phyloP scores from a whole-genome alignment of 1,140 invertebrate species.

The Ips nitidus region DNA sequence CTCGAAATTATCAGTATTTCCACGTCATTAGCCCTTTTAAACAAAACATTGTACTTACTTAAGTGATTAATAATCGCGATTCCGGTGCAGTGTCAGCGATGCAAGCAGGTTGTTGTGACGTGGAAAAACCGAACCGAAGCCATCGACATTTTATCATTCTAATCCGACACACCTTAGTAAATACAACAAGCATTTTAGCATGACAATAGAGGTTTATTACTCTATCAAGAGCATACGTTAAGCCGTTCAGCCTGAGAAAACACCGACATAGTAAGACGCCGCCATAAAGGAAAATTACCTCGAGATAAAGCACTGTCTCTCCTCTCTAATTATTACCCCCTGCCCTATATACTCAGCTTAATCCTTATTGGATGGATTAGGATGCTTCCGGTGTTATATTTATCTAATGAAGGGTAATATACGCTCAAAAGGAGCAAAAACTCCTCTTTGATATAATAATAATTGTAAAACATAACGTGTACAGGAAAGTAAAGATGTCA shows the following conservation, averaged over 20 bases:
- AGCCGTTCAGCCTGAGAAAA: slow-evolving; percentile 30
- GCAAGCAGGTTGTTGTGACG: no score
- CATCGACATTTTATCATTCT: no score
- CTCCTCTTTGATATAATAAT: no score
- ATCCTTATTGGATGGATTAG: slow-evolving; percentile 25
- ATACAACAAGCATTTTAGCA: slow-evolving; percentile 24
- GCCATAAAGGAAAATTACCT: slow-evolving; percentile 31
- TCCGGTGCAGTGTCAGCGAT: no score
- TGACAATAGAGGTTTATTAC: slow-evolving; percentile 30
- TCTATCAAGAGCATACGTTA: slow-evolving; percentile 32
- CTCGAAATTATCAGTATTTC: no score
- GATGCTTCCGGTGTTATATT: slow-evolving; percentile 13
- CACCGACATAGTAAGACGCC: slow-evolving; percentile 17
- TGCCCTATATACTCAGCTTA: slow-evolving; percentile 11
- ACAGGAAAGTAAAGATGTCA: not conserved
- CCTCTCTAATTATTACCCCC: slow-evolving; percentile 22
- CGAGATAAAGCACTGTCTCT: slow-evolving; percentile 29
- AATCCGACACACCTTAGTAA: not conserved
- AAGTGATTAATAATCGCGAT: no score
- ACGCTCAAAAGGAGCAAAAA: no score
- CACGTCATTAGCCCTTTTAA: no score
- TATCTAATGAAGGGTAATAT: not conserved
- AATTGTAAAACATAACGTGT: not conserved
- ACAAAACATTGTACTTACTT: no score
- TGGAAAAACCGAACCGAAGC: no score